Evolutionary conservation across 53 echinoderm and acorn worm species (phyloP).

Genomic region (Apostichopus leukothele): DNA sequence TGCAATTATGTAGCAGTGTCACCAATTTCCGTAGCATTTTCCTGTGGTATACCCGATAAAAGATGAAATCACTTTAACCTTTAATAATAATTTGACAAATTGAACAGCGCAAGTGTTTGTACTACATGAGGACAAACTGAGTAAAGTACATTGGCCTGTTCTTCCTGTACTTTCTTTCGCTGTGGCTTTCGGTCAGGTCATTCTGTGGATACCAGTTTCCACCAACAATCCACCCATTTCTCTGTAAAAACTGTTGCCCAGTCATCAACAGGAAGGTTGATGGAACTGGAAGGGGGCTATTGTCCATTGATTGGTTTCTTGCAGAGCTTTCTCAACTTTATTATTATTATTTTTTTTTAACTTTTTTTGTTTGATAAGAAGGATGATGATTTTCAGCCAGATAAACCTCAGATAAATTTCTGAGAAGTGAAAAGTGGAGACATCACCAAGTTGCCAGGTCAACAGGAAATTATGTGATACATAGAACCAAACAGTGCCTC

Average conservation of each 20-base stretch:
- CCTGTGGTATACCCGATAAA: too few relatives aligned
- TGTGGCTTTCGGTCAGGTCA: not conserved
- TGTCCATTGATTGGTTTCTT: not conserved
- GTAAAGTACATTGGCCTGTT: not conserved
- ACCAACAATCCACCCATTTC: not conserved
- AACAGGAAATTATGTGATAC: not conserved
- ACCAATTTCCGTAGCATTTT: too few relatives aligned
- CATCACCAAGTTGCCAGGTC: conserved; percentile 6
- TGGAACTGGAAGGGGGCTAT: not conserved
- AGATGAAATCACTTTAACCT: too few relatives aligned
- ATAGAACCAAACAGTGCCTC: too few relatives aligned
- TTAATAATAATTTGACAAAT: not conserved
- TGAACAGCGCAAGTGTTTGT: not conserved
- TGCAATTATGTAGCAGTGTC: too few relatives aligned
- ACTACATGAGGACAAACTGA: not conserved
- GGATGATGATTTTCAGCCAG: not conserved
- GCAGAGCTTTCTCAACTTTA: not conserved
- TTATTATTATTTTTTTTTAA: not conserved
- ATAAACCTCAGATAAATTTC: not conserved
- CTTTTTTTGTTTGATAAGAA: not conserved
- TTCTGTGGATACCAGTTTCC: not conserved
- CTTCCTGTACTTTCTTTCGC: not conserved
- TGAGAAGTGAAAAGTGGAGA: conserved; percentile 36
- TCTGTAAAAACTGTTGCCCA: not conserved
- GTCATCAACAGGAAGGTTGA: not conserved